Evolutionary conservation across 2,797 vertebrate species (phyloP).

Genomic region (Malacoraja senta): DNA sequence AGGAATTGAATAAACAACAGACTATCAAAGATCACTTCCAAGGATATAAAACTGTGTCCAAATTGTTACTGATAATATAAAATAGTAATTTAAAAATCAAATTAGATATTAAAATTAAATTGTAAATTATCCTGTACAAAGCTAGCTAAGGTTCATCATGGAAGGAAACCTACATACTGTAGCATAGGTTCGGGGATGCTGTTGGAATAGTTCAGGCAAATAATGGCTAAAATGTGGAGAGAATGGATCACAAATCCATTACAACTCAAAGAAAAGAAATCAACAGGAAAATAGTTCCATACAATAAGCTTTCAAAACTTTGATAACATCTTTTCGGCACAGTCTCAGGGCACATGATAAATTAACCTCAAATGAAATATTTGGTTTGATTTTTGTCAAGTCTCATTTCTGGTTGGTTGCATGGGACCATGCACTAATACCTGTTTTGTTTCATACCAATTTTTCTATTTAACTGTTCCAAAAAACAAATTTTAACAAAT

Average conservation of each 20-base stretch:
- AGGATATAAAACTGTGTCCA: neutral
- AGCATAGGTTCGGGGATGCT: too few species aligned
- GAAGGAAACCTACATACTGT: too few species aligned
- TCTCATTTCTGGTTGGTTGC: neutral
- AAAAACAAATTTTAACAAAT: neutral
- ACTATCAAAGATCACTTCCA: neutral
- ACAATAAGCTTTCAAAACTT: neutral
- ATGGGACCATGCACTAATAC: neutral
- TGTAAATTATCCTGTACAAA: neutral
- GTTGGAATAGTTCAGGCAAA: too few species aligned
- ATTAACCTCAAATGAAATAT: neutral
- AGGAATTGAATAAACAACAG: neutral
- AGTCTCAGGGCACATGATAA: neutral
- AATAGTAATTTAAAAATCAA: neutral
- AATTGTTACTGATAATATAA: neutral
- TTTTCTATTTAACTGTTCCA: neutral
- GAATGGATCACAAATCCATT: neutral
- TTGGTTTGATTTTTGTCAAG: neutral
- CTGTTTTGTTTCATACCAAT: neutral
- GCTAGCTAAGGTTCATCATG: too few species aligned
- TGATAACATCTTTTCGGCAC: neutral
- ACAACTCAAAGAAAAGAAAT: neutral
- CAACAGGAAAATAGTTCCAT: neutral
- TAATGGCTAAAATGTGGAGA: too few species aligned
- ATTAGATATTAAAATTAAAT: neutral